phyloP scores from a whole-genome alignment of 92 coral and sea anemone species.

The Epizoanthus scotinus region DNA sequence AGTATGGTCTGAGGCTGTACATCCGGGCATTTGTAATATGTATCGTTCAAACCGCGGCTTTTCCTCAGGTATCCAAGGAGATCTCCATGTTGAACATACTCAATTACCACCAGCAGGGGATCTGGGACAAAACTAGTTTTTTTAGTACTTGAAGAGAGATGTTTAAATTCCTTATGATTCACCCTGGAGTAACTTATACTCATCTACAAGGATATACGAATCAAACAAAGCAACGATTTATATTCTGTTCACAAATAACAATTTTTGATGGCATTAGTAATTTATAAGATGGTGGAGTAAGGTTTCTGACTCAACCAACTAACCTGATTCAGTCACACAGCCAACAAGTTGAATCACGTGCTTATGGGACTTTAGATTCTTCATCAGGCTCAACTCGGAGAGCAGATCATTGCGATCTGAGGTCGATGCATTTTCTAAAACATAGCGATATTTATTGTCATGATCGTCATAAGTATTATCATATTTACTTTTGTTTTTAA shows the following conservation, averaged over 20 bases:
- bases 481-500: too few species aligned
- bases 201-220: too few species aligned
- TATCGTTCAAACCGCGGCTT: conserved; percentile 5
- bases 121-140: not conserved
- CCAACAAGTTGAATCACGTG: conserved; percentile 3
- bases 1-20: too few species aligned
- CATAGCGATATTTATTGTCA: too few species aligned
- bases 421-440: too few species aligned
- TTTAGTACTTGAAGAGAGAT: not conserved
- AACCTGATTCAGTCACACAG: conserved; percentile 10
- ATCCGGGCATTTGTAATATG: conserved; percentile 9
- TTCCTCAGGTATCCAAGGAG: conserved; percentile 25
- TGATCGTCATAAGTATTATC: too few species aligned
- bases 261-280: too few species aligned
- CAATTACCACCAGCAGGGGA: conserved; percentile 7
- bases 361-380: not conserved
- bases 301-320: too few species aligned
- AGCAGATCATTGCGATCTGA: conserved; percentile 6
- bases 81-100: conserved; percentile 11
- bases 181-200: not conserved
- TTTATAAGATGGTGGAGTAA: too few species aligned
- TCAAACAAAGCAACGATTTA: too few species aligned
- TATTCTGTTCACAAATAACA: too few species aligned
- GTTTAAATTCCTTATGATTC: not conserved
- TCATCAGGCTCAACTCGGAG: not conserved